phyloP scores from a whole-genome alignment of 2,888 invertebrate genomes.

The Drosophila kambysellisi region DNA sequence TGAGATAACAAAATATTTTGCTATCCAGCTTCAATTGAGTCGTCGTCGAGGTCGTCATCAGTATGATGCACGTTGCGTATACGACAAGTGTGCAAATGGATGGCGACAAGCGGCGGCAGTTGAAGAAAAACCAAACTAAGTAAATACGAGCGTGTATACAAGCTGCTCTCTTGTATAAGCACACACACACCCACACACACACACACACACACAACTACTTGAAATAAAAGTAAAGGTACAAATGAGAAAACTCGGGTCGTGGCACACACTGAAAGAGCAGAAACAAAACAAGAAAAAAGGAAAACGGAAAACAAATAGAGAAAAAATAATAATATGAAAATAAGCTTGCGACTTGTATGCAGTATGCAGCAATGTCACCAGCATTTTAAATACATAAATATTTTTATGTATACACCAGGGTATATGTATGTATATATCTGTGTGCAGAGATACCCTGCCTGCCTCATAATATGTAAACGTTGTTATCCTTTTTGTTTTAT shows the following conservation, averaged over 20 bases:
- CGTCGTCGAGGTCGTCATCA: conserved; percentile 31
- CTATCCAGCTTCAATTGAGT: conserved; percentile 59
- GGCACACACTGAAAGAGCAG: conserved; percentile 31
- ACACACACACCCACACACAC: not conserved
- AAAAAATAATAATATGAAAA: conserved; percentile 22
- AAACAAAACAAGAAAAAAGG: conserved; percentile 1
- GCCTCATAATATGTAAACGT: conserved; percentile 72
- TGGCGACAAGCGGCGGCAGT: conserved; percentile 29
- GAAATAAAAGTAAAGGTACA: conserved; percentile 25
- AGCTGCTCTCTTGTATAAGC: conserved; percentile 4
- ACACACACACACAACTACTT: conserved; percentile 10
- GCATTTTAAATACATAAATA: conserved; percentile 26
- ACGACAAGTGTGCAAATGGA: conserved; percentile 45
- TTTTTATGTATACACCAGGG: conserved; percentile 26
- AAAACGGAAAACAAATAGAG: conserved; percentile 54
- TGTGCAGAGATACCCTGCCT: conserved; percentile 44
- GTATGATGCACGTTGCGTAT: conserved; percentile 54
- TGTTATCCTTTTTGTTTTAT: conserved; percentile 80
- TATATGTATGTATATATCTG: conserved; percentile 3
- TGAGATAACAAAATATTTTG: conserved; percentile 76
- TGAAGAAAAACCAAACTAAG: conserved; percentile 30
- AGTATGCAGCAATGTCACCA: conserved; percentile 60
- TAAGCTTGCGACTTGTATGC: conserved; percentile 43
- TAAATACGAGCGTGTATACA: conserved; percentile 35
- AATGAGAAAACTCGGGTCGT: conserved; percentile 39